These are phyloP conservation scores for Steatocranus sp. DNA, from an alignment of 2,797 vertebrate species.

Conservation along the genomic window DNA sequence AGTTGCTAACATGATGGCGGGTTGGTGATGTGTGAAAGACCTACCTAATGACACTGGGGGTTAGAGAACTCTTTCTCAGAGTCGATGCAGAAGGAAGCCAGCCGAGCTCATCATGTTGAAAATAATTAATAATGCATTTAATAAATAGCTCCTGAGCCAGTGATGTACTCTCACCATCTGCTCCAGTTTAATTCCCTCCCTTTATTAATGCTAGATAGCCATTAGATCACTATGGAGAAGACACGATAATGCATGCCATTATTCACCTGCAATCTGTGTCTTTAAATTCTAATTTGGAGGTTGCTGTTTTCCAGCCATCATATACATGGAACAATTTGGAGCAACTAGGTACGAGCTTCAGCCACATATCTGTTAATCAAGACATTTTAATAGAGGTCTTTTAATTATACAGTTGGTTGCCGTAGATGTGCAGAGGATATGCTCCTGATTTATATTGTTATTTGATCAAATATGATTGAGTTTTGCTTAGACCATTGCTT, in stretches of 20 bases:
- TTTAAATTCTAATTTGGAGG: constrained; percentile 75
- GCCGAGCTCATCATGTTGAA: constrained; percentile 76
- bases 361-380: constrained; percentile 62
- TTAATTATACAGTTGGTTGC: background rate
- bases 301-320: constrained; percentile 25
- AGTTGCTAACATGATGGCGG: constrained; percentile 25
- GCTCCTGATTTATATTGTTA: constrained; percentile 4
- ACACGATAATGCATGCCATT: constrained; percentile 78
- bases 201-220: constrained; percentile 79
- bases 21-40: constrained; percentile 18
- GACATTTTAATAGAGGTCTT: constrained; percentile 36
- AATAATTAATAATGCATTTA: constrained; percentile 84
- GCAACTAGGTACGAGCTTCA: constrained; percentile 57
- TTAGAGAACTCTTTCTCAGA: constrained; percentile 56
- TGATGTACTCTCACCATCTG: constrained; percentile 79
- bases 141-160: constrained; percentile 80
- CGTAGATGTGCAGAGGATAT: background rate
- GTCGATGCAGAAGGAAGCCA: constrained; percentile 68
- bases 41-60: constrained; percentile 46
- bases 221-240: constrained; percentile 74
- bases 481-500: background rate
- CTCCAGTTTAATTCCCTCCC: constrained; percentile 69
- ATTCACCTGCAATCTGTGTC: constrained; percentile 77
- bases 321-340: constrained; percentile 61
- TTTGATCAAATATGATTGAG: constrained; percentile 3